These are phyloP conservation scores for Characodon lateralis DNA, from an alignment of 2,797 vertebrate genomes.

Conservation along the genomic window DNA sequence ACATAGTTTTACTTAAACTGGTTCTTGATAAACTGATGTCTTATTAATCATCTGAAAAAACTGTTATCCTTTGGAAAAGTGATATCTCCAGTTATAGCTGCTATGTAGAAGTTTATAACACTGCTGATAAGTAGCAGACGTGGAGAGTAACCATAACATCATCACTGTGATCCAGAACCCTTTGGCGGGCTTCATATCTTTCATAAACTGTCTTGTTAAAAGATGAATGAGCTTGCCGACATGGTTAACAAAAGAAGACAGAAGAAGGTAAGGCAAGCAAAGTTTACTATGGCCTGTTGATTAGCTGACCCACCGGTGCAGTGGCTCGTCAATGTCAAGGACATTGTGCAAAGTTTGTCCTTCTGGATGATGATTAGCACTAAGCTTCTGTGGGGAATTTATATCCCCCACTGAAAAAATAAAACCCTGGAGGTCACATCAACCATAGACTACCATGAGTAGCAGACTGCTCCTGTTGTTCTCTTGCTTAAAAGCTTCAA, in stretches of 20 bases:
- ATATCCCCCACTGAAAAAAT: slow-evolving; percentile 28
- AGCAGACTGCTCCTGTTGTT: slow-evolving; percentile 38
- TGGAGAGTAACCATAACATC: slow-evolving; percentile 39
- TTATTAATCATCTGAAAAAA: slow-evolving; percentile 45
- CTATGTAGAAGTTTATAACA: slow-evolving; percentile 63
- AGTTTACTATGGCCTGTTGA: slow-evolving; percentile 68
- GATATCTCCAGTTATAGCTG: slow-evolving; percentile 55
- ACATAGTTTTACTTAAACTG: slow-evolving; percentile 16
- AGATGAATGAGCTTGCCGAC: slow-evolving; percentile 67
- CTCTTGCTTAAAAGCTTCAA: slow-evolving; percentile 60
- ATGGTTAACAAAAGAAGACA: slow-evolving; percentile 55
- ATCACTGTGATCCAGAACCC: slow-evolving; percentile 55
- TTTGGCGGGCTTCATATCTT: slow-evolving; percentile 57
- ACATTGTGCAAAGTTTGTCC: slow-evolving; percentile 54
- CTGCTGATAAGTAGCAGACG: slow-evolving; percentile 60
- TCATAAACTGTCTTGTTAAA: slow-evolving; percentile 71
- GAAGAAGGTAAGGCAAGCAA: slow-evolving; percentile 51
- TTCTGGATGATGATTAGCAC: slow-evolving; percentile 46
- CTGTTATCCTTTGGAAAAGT: slow-evolving; percentile 46
- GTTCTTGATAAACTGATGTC: slow-evolving; percentile 23
- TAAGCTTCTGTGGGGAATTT: slow-evolving; percentile 34
- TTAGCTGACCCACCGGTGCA: slow-evolving; percentile 57
- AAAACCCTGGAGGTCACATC: slow-evolving; percentile 41
- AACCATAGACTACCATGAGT: slow-evolving; percentile 27
- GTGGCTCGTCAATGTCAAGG: slow-evolving; percentile 67